Conservation (phyloP, 2,888 invertebrate species). For the Hipparchia sbordonii region DNA sequence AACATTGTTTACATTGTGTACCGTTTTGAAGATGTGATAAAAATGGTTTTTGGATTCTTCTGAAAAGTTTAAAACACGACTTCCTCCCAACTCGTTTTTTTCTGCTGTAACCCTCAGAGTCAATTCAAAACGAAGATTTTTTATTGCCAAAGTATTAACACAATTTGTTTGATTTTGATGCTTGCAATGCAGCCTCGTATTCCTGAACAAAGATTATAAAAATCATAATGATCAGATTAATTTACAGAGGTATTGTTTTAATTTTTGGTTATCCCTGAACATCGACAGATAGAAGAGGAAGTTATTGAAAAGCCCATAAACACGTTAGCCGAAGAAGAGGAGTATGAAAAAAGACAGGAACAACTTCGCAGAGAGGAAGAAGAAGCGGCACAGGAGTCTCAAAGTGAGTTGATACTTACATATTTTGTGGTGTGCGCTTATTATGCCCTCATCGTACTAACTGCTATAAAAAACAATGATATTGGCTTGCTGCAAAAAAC, state of each 20-base stretch:
- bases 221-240: background rate
- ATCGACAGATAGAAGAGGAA: conserved; percentile 64
- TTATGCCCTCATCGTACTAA: background rate
- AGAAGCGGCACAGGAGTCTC: conserved; percentile 57
- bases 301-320: conserved; percentile 62
- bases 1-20: no score
- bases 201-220: no score
- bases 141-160: no score
- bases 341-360: conserved; percentile 72
- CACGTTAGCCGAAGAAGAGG: conserved; percentile 72
- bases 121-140: no score
- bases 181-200: no score
- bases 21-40: no score
- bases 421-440: conserved; percentile 1
- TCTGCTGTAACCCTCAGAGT: no score
- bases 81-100: no score
- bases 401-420: conserved; percentile 60
- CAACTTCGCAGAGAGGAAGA: conserved; percentile 62
- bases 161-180: no score
- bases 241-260: background rate
- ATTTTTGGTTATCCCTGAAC: background rate
- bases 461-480: background rate
- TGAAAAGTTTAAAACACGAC: no score
- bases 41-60: no score
- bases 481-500: background rate